These are phyloP conservation scores for Pitta sordida DNA, from an alignment of 2,113 vertebrate species.

Conservation along the genomic window DNA sequence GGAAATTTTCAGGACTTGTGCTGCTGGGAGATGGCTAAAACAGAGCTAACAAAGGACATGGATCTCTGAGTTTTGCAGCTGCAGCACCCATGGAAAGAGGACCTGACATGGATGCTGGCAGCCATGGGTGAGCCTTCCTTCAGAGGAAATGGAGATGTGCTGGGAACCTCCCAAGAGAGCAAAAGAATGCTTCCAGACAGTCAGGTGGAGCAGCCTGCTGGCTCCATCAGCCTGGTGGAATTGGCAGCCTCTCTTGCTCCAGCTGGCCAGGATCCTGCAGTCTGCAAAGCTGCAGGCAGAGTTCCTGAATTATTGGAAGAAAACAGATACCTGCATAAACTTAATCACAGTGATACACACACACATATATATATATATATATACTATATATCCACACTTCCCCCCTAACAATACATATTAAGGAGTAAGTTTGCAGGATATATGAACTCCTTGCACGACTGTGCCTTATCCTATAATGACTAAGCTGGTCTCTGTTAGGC, in stretches of 20 bases:
- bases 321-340: conserved; percentile 46
- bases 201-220: conserved; percentile 67
- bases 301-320: conserved; percentile 47
- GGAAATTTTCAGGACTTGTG: not conserved
- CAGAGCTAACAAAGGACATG: not conserved
- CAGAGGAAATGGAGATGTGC: conserved; percentile 62
- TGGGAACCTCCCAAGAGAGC: conserved; percentile 59
- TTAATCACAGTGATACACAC: not conserved
- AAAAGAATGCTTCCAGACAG: conserved; percentile 73
- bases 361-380: accelerated
- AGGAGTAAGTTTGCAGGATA: not conserved
- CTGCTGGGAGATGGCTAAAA: not conserved
- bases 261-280: conserved; percentile 61
- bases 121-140: conserved; percentile 58
- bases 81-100: conserved; percentile 22
- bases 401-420: not conserved
- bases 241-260: conserved; percentile 53
- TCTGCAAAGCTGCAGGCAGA: conserved; percentile 50
- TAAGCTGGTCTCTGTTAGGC: not conserved
- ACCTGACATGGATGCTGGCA: conserved; percentile 27
- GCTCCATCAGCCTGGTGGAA: conserved; percentile 36
- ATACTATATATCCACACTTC: not conserved
- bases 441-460: not conserved
- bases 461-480: not conserved
- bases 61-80: conserved; percentile 6